Conservation (phyloP, 2,888 invertebrate genomes). For the Drosophila tanythrix region DNA sequence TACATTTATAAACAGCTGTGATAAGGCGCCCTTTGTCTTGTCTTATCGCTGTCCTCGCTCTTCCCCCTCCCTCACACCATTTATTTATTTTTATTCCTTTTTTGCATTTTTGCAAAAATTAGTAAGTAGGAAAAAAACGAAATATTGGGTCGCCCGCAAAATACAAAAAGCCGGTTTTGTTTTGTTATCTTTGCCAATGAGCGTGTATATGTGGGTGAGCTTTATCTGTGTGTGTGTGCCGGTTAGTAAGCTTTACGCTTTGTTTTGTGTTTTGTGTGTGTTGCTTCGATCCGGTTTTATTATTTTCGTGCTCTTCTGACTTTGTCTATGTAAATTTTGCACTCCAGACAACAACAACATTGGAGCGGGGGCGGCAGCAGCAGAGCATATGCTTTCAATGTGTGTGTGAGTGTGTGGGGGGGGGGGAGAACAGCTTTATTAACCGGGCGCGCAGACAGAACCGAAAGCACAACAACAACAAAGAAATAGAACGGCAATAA, state of each 20-base stretch:
- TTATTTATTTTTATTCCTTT: background rate
- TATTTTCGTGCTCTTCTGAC: constrained; percentile 44
- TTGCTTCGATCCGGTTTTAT: constrained; percentile 60
- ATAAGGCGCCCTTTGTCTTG: constrained; percentile 64
- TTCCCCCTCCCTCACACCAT: background rate
- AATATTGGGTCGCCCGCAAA: constrained; percentile 65
- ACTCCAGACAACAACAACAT: constrained; percentile 39
- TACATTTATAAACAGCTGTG: constrained; percentile 38
- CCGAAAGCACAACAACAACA: constrained; percentile 40
- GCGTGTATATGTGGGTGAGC: constrained; percentile 74
- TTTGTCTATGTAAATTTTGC: constrained; percentile 55
- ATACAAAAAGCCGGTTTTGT: constrained; percentile 69
- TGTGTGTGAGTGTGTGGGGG: constrained; percentile 1
- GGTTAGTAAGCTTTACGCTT: constrained; percentile 64
- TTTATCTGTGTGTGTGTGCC: constrained; percentile 35
- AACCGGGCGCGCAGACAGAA: constrained; percentile 45
- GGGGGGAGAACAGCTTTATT: constrained; percentile 13
- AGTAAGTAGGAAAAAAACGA: constrained; percentile 30
- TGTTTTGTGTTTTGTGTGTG: constrained; percentile 55
- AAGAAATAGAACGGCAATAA: constrained; percentile 61
- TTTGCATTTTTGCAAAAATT: constrained; percentile 48
- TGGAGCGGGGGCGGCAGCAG: constrained; percentile 9
- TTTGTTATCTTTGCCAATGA: constrained; percentile 55
- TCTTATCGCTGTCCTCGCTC: constrained; percentile 54
- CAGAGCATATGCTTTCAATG: constrained; percentile 50